A percentile compares a stretch with the other conserved stretches of the same genome.
Evolutionary conservation across 2,797 vertebrate species (phyloP).

Genomic region (Carapus acus): DNA sequence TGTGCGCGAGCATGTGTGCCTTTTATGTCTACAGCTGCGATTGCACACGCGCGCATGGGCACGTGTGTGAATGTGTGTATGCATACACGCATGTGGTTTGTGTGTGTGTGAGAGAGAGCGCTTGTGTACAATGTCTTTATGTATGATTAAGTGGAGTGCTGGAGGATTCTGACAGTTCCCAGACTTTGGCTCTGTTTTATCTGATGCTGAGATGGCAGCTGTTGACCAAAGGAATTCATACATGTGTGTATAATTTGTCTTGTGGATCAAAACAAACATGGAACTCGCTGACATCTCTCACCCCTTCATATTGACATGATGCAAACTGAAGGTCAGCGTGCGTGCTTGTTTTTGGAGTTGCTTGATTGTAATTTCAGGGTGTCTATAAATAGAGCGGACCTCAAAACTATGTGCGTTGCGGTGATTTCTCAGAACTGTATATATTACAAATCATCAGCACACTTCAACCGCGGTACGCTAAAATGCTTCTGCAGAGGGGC

Average conservation of each 20-base stretch:
- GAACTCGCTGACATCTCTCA: slow-evolving; percentile 51
- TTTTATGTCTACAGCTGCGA: slow-evolving; percentile 45
- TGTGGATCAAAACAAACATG: slow-evolving; percentile 65
- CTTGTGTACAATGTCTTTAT: slow-evolving; percentile 34
- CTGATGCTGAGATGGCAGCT: slow-evolving; percentile 71
- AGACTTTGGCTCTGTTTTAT: slow-evolving; percentile 68
- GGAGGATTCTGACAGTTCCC: slow-evolving; percentile 67
- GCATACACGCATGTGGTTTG: slow-evolving; percentile 10
- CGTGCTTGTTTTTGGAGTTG: slow-evolving; percentile 19
- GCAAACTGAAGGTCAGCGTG: slow-evolving; percentile 46
- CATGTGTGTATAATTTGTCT: slow-evolving; percentile 74
- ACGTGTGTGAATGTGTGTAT: slow-evolving; percentile 16
- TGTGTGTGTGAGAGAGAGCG: slow-evolving; percentile 4
- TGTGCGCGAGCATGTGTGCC: slow-evolving; percentile 55
- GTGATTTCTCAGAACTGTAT: slow-evolving; percentile 11
- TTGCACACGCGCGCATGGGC: slow-evolving; percentile 19
- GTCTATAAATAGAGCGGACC: slow-evolving; percentile 28
- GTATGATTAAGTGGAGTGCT: slow-evolving; percentile 53
- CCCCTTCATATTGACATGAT: slow-evolving; percentile 45
- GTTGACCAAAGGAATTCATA: slow-evolving; percentile 72
- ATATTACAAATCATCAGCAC: slow-evolving; percentile 13
- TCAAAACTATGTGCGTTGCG: slow-evolving; percentile 13
- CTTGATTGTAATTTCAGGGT: slow-evolving; percentile 33
- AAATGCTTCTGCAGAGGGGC: slow-evolving; percentile 27
- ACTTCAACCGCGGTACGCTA: slow-evolving; percentile 21